Percentiles rank a stretch among this genome's conserved stretches.
phyloP scores from a whole-genome alignment of 2,888 invertebrate species.

The Clivina fossor region DNA sequence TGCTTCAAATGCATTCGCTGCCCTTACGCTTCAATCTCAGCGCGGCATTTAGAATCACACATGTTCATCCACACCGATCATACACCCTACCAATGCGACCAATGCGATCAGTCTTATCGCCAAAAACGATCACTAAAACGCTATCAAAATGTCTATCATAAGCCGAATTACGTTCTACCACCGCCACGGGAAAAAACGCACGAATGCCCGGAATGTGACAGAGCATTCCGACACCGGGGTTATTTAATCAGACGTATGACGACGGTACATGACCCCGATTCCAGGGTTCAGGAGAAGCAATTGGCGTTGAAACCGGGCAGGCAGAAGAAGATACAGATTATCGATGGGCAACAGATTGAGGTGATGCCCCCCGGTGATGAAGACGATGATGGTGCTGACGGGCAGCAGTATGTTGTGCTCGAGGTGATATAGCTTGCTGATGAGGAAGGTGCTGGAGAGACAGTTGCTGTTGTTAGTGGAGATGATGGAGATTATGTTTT shows the following conservation, averaged over 20 bases:
- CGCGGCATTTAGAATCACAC: slow-evolving; percentile 91
- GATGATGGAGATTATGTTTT: slow-evolving; percentile 52
- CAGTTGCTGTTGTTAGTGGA: slow-evolving; percentile 58
- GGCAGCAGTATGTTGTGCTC: slow-evolving; percentile 85
- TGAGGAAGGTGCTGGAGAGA: slow-evolving; percentile 67
- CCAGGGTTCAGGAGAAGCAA: slow-evolving; percentile 71
- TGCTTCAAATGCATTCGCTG: slow-evolving; percentile 94
- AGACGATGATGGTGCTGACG: slow-evolving; percentile 66
- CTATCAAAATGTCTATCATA: slow-evolving; percentile 91
- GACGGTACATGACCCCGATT: slow-evolving; percentile 87
- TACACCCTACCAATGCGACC: slow-evolving; percentile 87
- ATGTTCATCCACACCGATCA: slow-evolving; percentile 94
- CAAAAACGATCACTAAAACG: slow-evolving; percentile 89
- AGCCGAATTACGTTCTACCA: slow-evolving; percentile 85
- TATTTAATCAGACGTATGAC: slow-evolving; percentile 90
- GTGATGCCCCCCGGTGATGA: slow-evolving; percentile 48
- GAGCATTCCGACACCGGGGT: slow-evolving; percentile 82
- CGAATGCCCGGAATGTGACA: slow-evolving; percentile 78
- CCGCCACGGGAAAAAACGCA: slow-evolving; percentile 87
- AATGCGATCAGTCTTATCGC: slow-evolving; percentile 83
- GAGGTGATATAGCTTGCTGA: slow-evolving; percentile 80
- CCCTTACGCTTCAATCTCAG: slow-evolving; percentile 90
- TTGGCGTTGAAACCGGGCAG: slow-evolving; percentile 77
- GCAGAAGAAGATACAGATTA: slow-evolving; percentile 73
- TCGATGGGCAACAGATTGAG: slow-evolving; percentile 55